A percentile compares a stretch with the other conserved stretches of the same genome.
Evolutionary conservation across 2,113 vertebrate species (phyloP).

Genomic region (Corythornis cristatus): DNA sequence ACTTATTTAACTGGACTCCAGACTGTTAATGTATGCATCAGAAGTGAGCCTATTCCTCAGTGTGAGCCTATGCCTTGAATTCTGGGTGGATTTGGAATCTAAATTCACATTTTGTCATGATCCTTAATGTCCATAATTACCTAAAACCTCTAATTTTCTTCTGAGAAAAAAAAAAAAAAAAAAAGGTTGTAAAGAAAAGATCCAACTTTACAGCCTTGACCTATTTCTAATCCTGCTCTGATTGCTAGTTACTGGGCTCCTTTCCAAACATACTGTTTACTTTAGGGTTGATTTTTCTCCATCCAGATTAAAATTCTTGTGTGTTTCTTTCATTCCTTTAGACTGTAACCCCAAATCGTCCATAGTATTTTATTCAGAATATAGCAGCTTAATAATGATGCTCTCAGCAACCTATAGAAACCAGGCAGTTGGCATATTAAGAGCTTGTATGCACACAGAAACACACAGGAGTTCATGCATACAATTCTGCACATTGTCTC

Average conservation of each 20-base stretch:
- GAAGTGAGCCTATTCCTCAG: background rate
- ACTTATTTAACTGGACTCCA: background rate
- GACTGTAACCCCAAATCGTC: conserved; percentile 43
- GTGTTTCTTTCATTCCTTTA: conserved; percentile 48
- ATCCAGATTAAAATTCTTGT: conserved; percentile 64
- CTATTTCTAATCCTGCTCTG: conserved; percentile 55
- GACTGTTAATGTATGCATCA: background rate
- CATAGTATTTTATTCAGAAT: conserved; percentile 39
- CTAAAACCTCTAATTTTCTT: background rate
- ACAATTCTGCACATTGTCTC: background rate
- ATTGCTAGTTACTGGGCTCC: conserved; percentile 49
- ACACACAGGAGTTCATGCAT: background rate
- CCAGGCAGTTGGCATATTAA: background rate
- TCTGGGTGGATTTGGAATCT: background rate
- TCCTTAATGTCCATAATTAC: background rate
- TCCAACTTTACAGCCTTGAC: conserved; percentile 37
- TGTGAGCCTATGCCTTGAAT: background rate
- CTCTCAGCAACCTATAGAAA: background rate
- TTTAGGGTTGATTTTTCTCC: conserved; percentile 59
- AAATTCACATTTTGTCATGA: background rate
- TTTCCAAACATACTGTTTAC: conserved; percentile 55
- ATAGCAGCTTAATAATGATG: conserved; percentile 46
- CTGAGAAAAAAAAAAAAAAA: background rate
- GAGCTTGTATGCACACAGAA: background rate
- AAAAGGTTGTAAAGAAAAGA: background rate